Evolutionary conservation across 2,888 invertebrate genomes (phyloP), one percentile per base, ranked within the genome.

Genomic region (Ormyrus nitidulus): DNA sequence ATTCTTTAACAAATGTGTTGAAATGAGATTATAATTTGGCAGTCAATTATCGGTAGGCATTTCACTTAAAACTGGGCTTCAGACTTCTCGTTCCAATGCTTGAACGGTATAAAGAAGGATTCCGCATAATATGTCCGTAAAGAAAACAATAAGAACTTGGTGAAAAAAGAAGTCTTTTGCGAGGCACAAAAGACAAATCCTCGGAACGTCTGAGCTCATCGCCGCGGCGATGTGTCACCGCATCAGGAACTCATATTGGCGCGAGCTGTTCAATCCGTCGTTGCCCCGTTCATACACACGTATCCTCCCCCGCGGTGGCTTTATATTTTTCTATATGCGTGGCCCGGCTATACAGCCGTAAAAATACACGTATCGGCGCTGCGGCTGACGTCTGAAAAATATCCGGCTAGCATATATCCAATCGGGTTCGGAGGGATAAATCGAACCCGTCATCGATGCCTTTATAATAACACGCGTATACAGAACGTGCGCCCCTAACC

Each of bases 361-460:
- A 34, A 34, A 34, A 34, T 34, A 34, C 34, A 3, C 34, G 34
- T 34, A 34, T 34, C 34, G 34, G 62, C 77, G 69, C 75, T 65
- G 68, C 62, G 44, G 70, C 66, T 61, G 69, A 61, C 80, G 84
- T 88, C 86, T 87, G 86, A 85, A 87, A 87, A 86, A 84, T 85
- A 88, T 77, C 88, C 88, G 88, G 88, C 84, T 84, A 87, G 81
- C 85, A 88, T 87, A 87, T 87, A 82, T 84, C 65, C 62, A 75
- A 79, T 78, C 77, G 56, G 69, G 65, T 54, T 77, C 51, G 74
- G 62, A 78, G 46, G 19, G 49, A 77, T 64, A 71, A 77, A 77
- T 77, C 77, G 77, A 77, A 77, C 53, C 19, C 66, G 49, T 59
- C 59, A 44, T 74, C 65, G 74, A 65, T 66, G 64, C 64, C 64